Evolutionary conservation across 2,797 vertebrate species (phyloP).

Genomic region (Iguana delicatissima): DNA sequence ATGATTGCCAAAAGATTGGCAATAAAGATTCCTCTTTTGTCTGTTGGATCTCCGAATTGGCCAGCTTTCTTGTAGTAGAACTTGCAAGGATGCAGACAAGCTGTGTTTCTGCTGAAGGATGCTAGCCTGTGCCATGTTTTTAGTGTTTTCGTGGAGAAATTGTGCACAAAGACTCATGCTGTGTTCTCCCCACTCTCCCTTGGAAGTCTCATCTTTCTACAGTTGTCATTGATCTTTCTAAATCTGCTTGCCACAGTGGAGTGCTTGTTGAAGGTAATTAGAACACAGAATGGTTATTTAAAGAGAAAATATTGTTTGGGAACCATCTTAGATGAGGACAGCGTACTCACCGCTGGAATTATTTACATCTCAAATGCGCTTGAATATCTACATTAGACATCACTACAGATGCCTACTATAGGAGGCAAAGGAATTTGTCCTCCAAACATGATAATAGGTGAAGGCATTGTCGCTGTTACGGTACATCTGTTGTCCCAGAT

Average conservation of each 20-base stretch:
- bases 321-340: neutral
- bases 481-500: neutral
- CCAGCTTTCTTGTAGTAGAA: neutral
- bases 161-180: neutral
- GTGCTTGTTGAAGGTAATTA: neutral
- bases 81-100: neutral
- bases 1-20: neutral
- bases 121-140: neutral
- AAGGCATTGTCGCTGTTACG: neutral
- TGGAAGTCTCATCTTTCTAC: neutral
- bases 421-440: neutral
- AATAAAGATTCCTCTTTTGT: neutral
- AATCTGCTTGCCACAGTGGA: neutral
- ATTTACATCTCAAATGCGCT: neutral
- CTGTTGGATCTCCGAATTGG: neutral
- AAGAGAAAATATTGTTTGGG: neutral
- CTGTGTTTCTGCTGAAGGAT: neutral
- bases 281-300: neutral
- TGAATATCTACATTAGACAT: neutral
- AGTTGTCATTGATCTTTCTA: neutral
- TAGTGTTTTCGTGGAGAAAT: neutral
- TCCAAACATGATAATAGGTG: neutral
- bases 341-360: neutral
- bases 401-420: neutral
- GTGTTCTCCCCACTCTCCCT: neutral